Evolutionary conservation across 2,888 invertebrate genomes (phyloP).

Genomic region (Caenorhabditis zanzibari): DNA sequence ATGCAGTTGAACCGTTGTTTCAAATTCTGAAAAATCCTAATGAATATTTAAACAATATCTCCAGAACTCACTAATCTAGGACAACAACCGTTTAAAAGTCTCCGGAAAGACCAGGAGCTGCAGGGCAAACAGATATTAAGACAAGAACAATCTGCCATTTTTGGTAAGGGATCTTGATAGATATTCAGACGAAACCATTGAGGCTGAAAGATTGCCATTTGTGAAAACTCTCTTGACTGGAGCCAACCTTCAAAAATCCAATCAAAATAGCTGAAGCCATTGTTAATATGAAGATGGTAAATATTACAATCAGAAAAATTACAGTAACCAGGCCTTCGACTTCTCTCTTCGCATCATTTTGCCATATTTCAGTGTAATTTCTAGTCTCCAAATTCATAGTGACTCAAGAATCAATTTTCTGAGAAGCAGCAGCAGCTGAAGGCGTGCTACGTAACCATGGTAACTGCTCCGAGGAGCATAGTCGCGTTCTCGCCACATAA

Average conservation of each 20-base stretch:
- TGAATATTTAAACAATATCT: background rate
- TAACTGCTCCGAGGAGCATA: background rate
- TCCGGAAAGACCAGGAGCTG: slow-evolving; percentile 48
- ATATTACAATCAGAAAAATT: slow-evolving; percentile 28
- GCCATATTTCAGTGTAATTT: background rate
- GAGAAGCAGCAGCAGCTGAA: background rate
- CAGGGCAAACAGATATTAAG: slow-evolving; percentile 44
- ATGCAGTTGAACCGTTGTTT: slow-evolving; percentile 44
- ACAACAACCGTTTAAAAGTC: slow-evolving; percentile 21
- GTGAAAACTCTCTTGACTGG: background rate
- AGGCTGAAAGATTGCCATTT: slow-evolving; percentile 36
- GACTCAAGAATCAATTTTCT: slow-evolving; percentile 12
- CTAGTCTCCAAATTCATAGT: background rate
- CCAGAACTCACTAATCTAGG: slow-evolving; percentile 34
- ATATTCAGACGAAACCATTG: slow-evolving; percentile 46
- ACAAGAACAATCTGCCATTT: slow-evolving; percentile 57
- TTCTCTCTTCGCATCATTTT: background rate
- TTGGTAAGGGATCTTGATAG: slow-evolving; percentile 20
- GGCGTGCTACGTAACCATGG: slow-evolving; percentile 5
- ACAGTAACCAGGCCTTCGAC: slow-evolving; percentile 16
- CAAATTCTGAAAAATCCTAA: slow-evolving; percentile 42
- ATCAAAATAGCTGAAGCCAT: slow-evolving; percentile 7
- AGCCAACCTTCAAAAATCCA: slow-evolving; percentile 22
- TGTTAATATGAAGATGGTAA: slow-evolving; percentile 20
- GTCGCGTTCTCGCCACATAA: background rate